phyloP scores from a whole-genome alignment of 2,888 invertebrate species.

The Aspidapion aeneum region DNA sequence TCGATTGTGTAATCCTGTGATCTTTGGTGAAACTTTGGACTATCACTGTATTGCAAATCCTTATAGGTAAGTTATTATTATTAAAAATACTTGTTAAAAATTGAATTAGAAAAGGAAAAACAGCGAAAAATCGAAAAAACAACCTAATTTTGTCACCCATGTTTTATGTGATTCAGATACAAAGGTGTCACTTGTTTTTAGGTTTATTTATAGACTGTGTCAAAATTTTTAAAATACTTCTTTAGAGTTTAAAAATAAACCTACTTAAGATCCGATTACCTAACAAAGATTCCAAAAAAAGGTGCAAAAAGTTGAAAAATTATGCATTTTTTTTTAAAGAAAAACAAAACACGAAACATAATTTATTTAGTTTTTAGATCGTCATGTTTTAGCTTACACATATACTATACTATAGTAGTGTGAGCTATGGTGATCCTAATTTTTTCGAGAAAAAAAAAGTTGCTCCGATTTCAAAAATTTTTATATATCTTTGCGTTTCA shows the following conservation, averaged over 20 bases:
- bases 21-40: too few species aligned
- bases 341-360: neutral
- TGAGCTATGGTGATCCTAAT: too few species aligned
- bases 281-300: neutral
- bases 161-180: constrained; percentile 1
- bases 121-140: neutral
- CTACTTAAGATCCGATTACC: neutral
- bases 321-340: neutral
- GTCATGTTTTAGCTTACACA: too few species aligned
- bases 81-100: neutral
- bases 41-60: too few species aligned
- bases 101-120: neutral
- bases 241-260: neutral
- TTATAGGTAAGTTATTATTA: neutral
- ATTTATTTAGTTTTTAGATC: neutral
- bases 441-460: too few species aligned
- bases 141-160: neutral
- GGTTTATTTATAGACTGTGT: constrained; percentile 2
- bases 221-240: neutral
- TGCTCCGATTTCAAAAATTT: too few species aligned
- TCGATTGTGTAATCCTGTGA: neutral
- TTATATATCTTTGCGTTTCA: too few species aligned
- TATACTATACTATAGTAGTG: too few species aligned
- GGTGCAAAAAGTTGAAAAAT: neutral
- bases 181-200: constrained; percentile 3